phyloP scores from a whole-genome alignment of 2,113 vertebrate species.

The Mormoops blainvillei region DNA sequence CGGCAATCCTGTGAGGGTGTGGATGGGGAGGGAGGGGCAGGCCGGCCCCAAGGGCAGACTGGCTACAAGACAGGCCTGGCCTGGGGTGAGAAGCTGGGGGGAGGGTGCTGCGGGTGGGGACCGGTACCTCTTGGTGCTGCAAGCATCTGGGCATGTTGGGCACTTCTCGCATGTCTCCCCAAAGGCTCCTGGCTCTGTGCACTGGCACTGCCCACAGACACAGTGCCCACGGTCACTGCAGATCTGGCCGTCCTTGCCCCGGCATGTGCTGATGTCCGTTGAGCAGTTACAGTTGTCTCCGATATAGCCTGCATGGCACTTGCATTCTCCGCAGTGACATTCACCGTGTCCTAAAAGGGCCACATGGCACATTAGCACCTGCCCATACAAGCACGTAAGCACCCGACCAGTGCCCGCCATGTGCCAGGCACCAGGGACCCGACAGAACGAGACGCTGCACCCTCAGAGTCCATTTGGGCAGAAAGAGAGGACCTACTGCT shows the following conservation, averaged over 20 bases:
- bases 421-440: too few relatives aligned
- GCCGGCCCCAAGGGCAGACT: background rate
- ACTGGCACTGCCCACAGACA: constrained; percentile 90
- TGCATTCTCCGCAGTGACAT: constrained; percentile 96
- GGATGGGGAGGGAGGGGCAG: background rate
- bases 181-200: constrained; percentile 92
- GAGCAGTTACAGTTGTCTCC: constrained; percentile 99
- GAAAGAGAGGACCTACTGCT: background rate
- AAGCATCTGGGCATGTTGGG: constrained; percentile 94
- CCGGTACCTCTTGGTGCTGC: constrained; percentile 91
- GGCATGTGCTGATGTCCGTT: constrained; percentile 84
- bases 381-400: fast-evolving
- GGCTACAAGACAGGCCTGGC: background rate
- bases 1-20: background rate
- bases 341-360: constrained; percentile 89
- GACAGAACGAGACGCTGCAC: background rate
- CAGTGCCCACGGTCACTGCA: constrained; percentile 92
- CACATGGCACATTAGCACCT: background rate
- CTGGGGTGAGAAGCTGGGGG: fast-evolving
- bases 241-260: constrained; percentile 88
- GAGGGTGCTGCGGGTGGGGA: too few relatives aligned
- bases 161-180: constrained; percentile 95
- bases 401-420: fast-evolving
- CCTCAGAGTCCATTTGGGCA: background rate
- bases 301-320: constrained; percentile 90